These are phyloP conservation scores for Tetrax tetrax DNA, from an alignment of 2,113 vertebrate species.

Conservation along the genomic window DNA sequence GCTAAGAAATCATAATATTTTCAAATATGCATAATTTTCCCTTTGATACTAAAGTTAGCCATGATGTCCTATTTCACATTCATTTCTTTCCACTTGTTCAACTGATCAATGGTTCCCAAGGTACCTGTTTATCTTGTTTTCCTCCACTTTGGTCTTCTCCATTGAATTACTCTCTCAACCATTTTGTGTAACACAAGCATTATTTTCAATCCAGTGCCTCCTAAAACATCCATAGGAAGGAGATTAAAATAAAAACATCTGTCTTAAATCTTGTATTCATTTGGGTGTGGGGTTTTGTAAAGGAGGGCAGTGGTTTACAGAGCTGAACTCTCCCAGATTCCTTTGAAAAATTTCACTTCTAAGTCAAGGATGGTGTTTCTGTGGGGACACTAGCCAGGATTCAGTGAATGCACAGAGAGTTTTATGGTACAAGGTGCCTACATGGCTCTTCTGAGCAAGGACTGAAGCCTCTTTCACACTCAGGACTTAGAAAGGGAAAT, in stretches of 20 bases:
- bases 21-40: background rate
- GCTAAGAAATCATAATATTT: background rate
- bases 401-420: background rate
- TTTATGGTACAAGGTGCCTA: background rate
- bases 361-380: background rate
- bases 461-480: background rate
- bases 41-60: background rate
- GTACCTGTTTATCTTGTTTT: background rate
- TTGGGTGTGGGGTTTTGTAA: background rate
- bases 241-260: background rate
- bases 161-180: background rate
- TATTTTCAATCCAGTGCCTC: background rate
- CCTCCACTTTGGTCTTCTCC: background rate
- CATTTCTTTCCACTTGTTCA: background rate
- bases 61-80: background rate
- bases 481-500: background rate
- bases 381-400: background rate
- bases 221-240: background rate
- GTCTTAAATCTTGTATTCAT: background rate
- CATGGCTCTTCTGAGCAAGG: background rate
- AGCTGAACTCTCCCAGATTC: background rate
- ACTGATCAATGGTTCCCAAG: background rate
- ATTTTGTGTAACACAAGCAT: background rate
- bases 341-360: background rate
- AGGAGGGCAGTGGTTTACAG: background rate